Percentiles rank a stretch among this genome's conserved stretches.
Evolutionary conservation across 2,888 invertebrate species (phyloP).

Genomic region (Brenthis hecate): DNA sequence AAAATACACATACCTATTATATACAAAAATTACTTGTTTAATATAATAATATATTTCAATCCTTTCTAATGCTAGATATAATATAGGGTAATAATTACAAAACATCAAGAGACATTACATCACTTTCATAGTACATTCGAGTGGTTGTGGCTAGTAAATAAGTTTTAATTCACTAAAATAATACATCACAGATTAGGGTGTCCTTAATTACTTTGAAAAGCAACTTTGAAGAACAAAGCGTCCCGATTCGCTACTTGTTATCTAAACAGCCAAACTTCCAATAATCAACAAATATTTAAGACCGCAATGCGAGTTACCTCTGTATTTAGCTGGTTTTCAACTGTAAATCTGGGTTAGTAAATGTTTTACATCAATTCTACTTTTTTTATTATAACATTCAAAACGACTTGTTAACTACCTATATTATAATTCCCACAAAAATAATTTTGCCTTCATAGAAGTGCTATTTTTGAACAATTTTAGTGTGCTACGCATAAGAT

Average conservation of each 20-base stretch:
- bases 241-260: slow-evolving; percentile 17
- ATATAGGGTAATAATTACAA: no score
- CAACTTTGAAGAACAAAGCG: slow-evolving; percentile 31
- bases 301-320: slow-evolving; percentile 3
- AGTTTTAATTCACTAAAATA: slow-evolving; percentile 27
- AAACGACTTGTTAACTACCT: no score
- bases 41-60: no score
- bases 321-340: slow-evolving; percentile 2
- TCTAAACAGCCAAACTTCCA: slow-evolving; percentile 25
- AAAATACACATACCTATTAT: no score
- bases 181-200: slow-evolving; percentile 28
- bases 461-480: no score
- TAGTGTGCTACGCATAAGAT: no score
- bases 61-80: no score
- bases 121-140: background rate
- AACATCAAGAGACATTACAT: background rate
- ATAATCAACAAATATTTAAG: slow-evolving; percentile 21
- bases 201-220: slow-evolving; percentile 24
- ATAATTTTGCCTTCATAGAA: no score
- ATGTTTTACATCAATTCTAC: no score
- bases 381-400: no score
- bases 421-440: no score
- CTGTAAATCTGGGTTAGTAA: background rate
- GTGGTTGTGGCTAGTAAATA: slow-evolving; percentile 8
- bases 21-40: no score